These are phyloP conservation scores for Microctenopoma stevenorrisi DNA, from an alignment of 2,797 vertebrate species.

Conservation along the genomic window DNA sequence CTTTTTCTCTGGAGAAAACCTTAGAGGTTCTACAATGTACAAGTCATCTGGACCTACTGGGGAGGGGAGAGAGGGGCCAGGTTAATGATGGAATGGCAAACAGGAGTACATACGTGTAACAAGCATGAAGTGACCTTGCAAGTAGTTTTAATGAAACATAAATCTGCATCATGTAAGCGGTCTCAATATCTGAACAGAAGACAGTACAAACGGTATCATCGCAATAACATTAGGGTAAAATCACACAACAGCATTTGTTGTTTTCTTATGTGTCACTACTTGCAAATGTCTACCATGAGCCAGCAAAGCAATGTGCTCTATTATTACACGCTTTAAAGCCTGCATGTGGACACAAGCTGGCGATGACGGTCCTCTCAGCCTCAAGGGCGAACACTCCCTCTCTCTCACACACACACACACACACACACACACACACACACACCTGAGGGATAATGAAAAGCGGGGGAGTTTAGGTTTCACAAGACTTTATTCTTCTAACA, in stretches of 20 bases:
- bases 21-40: constrained; percentile 99
- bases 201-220: constrained; percentile 8
- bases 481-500: constrained; percentile 37
- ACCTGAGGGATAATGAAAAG: constrained; percentile 53
- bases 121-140: constrained; percentile 83
- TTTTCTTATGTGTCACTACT: constrained; percentile 71
- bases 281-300: constrained; percentile 79
- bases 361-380: constrained; percentile 65
- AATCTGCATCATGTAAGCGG: background rate
- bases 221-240: constrained; percentile 10
- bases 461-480: constrained; percentile 57
- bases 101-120: constrained; percentile 80
- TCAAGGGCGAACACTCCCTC: constrained; percentile 33
- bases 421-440: constrained; percentile 20
- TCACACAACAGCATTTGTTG: constrained; percentile 4
- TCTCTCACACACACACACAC: constrained; percentile 14
- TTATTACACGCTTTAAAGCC: constrained; percentile 62
- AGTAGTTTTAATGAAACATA: constrained; percentile 72
- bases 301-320: constrained; percentile 74
- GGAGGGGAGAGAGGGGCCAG: constrained; percentile 83
- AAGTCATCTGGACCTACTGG: constrained; percentile 95
- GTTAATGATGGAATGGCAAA: constrained; percentile 84
- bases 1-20: constrained; percentile 99
- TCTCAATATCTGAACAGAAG: background rate
- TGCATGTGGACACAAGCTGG: constrained; percentile 70